Evolutionary conservation across 92 coral and sea anemone genomes (phyloP), one percentile per base, ranked within the genome.

Genomic region (Epizoanthus scotinus): DNA sequence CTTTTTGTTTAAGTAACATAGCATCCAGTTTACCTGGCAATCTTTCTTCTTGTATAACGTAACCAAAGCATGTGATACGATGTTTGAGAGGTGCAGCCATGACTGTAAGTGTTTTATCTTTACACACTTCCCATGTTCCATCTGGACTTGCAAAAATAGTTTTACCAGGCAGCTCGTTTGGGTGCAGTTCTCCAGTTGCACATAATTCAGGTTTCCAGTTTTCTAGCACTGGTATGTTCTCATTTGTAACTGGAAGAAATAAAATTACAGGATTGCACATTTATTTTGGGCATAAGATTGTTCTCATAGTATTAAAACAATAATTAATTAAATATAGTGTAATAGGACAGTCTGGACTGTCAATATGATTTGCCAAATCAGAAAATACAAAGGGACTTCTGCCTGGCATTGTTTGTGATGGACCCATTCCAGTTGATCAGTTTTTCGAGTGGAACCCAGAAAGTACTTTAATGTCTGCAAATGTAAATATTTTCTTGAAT

Each of bases 11-110:
- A 53, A 96, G 79, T 63, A 96, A 61, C 22, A 40, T 34, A 25
- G 97, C 94, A 78, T 96, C 92, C 15, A 96, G 91, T 86, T 84
- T 93, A 20, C 99, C 99, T 52, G 97, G 93, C 7, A 82, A 61
- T 19, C 87, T 79, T 13, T 86, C 65, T 81, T 96, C 99, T 78
- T 75, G 82, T 36, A 93, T 86, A 14, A 91, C 94, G 87, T 91
- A 96, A 27, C 99, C 99, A 89, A 78, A 93, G 73, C 98, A 96
- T 42, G 89, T 73, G 24, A 89, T 72, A 24, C 97, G 85, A 66
- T 96, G 99, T 75, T 91, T 91, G 1, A 96, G 84, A 6, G 93
- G 87, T 40, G 96, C 98, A n/a, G 99, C 99, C 13, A 69, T 73
- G 29, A 93, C 97, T 56, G 83, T 78, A 27, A 93, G 62, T 29